Conservation (phyloP, 2,888 invertebrate genomes). For the Netelia virgata region DNA sequence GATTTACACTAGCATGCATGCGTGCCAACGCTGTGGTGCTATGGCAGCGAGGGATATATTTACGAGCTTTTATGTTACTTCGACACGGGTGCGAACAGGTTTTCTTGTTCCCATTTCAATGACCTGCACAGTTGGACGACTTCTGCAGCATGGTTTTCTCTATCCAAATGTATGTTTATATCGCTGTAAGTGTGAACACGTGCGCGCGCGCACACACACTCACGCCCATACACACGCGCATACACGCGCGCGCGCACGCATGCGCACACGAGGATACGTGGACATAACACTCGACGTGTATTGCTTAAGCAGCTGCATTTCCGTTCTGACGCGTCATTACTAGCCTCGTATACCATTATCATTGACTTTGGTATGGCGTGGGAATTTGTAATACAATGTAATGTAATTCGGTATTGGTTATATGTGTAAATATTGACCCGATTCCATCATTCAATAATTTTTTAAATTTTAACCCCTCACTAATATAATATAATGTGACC, state of each 20-base stretch:
- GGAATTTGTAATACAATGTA: too few species aligned
- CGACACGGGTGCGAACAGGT: constrained; percentile 60
- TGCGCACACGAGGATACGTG: background rate
- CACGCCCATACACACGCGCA: too few species aligned
- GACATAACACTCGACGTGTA: background rate
- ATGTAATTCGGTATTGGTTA: too few species aligned
- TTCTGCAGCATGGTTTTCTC: constrained; percentile 18
- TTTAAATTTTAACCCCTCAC: too few species aligned
- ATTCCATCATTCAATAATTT: too few species aligned
- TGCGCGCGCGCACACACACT: background rate
- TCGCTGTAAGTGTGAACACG: constrained; percentile 26
- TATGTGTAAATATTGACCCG: too few species aligned
- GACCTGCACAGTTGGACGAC: constrained; percentile 58
- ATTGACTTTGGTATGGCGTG: constrained; percentile 46
- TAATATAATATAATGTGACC: too few species aligned
- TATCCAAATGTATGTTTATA: constrained; percentile 53
- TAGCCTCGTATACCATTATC: constrained; percentile 44
- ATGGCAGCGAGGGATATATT: constrained; percentile 49
- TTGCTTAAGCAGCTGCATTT: constrained; percentile 42
- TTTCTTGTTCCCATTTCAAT: constrained; percentile 66
- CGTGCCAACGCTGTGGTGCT: constrained; percentile 30
- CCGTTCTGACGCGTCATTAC: constrained; percentile 35
- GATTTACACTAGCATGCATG: constrained; percentile 49
- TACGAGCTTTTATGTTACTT: constrained; percentile 60
- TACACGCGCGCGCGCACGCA: background rate